Conservation (phyloP, 2,888 invertebrate genomes). For the Agriopis leucophaearia region DNA sequence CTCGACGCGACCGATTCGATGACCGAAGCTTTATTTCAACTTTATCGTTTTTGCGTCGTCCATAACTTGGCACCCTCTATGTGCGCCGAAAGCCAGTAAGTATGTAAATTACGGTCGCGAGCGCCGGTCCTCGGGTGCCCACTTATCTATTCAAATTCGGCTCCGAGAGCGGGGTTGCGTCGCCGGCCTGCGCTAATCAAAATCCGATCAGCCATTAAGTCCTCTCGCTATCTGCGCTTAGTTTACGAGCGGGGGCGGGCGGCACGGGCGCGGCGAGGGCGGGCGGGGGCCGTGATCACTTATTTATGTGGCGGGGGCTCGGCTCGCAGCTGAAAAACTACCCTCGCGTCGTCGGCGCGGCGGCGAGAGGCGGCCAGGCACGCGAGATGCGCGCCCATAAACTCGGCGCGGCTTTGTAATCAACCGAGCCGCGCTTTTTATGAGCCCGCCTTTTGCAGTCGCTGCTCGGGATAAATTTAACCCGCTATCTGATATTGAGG, state of each 20-base stretch:
- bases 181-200: constrained; percentile 85
- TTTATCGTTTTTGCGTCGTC: constrained; percentile 84
- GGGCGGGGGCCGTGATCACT: constrained; percentile 73
- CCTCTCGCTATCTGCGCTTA: constrained; percentile 85
- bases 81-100: constrained; percentile 84
- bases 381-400: constrained; percentile 71
- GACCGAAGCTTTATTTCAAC: constrained; percentile 84
- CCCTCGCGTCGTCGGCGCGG: constrained; percentile 72
- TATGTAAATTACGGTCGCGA: constrained; percentile 86
- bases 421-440: constrained; percentile 82
- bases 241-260: constrained; percentile 79
- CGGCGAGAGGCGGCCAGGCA: constrained; percentile 56
- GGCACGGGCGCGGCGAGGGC: constrained; percentile 53
- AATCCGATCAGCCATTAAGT: constrained; percentile 87
- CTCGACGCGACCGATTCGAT: constrained; percentile 77
- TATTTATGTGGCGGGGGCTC: constrained; percentile 81
- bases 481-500: constrained; percentile 76
- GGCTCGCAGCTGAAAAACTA: constrained; percentile 79
- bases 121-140: constrained; percentile 82
- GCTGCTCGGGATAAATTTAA: constrained; percentile 76
- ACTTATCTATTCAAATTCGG: constrained; percentile 87
- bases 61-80: constrained; percentile 82
- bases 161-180: constrained; percentile 78
- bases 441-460: constrained; percentile 77
- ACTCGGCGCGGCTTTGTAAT: constrained; percentile 78